Evolutionary conservation across 2,113 vertebrate genomes (phyloP).

Genomic region (Notarius lentiginosus): DNA sequence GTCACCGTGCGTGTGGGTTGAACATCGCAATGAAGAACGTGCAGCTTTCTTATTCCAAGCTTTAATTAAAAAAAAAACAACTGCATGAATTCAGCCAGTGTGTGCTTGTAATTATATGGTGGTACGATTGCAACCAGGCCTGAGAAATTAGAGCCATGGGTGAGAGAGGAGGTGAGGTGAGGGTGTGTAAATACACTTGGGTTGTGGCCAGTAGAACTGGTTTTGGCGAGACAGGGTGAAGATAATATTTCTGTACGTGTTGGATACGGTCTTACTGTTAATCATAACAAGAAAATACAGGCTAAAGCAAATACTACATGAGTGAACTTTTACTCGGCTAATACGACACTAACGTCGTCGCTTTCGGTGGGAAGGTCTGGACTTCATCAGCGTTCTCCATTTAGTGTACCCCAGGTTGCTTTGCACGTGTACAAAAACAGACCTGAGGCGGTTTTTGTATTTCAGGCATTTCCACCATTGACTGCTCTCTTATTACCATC

Average conservation of each 20-base stretch:
- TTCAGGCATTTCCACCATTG: no score
- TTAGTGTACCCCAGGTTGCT: no score
- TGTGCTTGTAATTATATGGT: neutral
- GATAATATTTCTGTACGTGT: slow-evolving; percentile 18
- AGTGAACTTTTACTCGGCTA: no score
- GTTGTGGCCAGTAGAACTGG: slow-evolving; percentile 29
- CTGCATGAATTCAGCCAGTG: neutral
- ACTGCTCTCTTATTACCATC: no score
- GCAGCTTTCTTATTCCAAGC: neutral
- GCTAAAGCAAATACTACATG: no score
- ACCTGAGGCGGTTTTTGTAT: no score
- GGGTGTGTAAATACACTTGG: slow-evolving; percentile 10
- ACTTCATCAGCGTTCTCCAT: no score
- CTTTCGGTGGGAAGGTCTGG: no score
- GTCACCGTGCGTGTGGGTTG: neutral
- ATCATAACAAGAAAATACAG: no score
- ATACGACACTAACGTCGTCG: no score
- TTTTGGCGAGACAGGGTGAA: slow-evolving; percentile 9
- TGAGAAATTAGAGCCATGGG: neutral
- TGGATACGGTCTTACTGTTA: no score
- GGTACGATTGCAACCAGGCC: neutral
- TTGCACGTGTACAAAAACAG: no score
- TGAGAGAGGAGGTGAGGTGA: neutral
- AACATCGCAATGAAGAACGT: neutral
- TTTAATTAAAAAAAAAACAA: neutral